phyloP scores from a whole-genome alignment of 2,888 invertebrate species.

The Paralinhomoeus sp. region DNA sequence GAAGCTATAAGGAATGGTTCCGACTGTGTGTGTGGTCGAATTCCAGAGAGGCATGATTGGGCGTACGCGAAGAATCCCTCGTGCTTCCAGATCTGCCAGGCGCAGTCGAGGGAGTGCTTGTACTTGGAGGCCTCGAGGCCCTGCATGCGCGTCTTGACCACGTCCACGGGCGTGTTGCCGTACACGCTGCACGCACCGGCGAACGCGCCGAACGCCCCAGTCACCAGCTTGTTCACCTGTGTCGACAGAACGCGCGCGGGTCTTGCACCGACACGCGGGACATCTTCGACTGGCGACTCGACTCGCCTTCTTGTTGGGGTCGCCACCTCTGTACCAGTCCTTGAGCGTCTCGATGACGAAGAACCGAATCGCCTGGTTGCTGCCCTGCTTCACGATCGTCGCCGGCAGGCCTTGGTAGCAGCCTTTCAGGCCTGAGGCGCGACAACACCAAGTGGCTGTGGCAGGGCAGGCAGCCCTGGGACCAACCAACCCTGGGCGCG shows the following conservation, averaged over 20 bases:
- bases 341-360: constrained; percentile 87
- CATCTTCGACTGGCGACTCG: too few relatives aligned
- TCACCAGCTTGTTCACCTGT: constrained; percentile 17
- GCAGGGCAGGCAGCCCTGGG: not conserved
- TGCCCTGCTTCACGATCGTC: constrained; percentile 90
- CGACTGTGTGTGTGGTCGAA: too few relatives aligned
- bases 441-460: too few relatives aligned
- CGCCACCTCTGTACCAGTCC: constrained; percentile 68
- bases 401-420: constrained; percentile 75
- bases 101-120: constrained; percentile 75
- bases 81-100: constrained; percentile 62
- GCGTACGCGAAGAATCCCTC: constrained; percentile 60
- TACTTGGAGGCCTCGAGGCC: constrained; percentile 89
- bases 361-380: constrained; percentile 93
- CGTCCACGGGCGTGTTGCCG: constrained; percentile 95
- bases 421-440: constrained; percentile 32
- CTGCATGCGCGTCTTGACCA: constrained; percentile 97
- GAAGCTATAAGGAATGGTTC: too few relatives aligned
- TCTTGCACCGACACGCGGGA: too few relatives aligned
- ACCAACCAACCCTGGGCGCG: constrained; percentile 46
- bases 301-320: constrained; percentile 40
- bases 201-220: constrained; percentile 64
- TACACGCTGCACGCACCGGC: constrained; percentile 92
- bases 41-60: too few relatives aligned
- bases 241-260: too few relatives aligned